Conservation (phyloP, 2,797 vertebrate species). For the Clarias pachynema region DNA sequence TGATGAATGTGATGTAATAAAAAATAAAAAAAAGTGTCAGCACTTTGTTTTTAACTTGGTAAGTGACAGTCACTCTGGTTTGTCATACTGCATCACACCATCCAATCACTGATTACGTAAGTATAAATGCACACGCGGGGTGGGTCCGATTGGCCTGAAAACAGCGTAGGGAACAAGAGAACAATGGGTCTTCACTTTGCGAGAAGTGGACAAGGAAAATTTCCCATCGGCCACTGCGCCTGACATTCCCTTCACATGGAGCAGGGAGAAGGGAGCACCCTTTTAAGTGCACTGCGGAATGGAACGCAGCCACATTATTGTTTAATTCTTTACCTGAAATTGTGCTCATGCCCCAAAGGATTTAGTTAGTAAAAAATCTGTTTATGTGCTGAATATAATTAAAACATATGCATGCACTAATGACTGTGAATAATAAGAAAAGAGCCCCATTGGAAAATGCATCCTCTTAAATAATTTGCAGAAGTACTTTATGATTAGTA, state of each 20-base stretch:
- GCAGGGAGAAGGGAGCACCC: no score
- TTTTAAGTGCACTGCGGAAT: no score
- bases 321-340: background rate
- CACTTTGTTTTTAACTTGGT: background rate
- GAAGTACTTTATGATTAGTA: slow-evolving; percentile 37
- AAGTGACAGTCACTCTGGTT: background rate
- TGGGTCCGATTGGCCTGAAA: no score
- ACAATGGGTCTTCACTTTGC: no score
- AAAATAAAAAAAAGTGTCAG: background rate
- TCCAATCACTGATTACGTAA: background rate
- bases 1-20: background rate
- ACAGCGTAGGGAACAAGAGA: no score
- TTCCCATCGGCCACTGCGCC: no score
- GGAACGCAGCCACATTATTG: no score
- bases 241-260: no score
- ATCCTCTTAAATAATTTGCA: background rate
- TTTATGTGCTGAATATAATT: slow-evolving; percentile 20
- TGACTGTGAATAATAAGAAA: background rate
- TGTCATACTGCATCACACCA: background rate
- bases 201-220: no score
- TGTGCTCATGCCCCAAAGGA: background rate
- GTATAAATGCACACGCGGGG: background rate
- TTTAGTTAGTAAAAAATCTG: slow-evolving; percentile 17
- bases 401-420: slow-evolving; percentile 11
- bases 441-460: background rate